phyloP scores from a whole-genome alignment of 1,140 invertebrate species.

The Cydia splendana region DNA sequence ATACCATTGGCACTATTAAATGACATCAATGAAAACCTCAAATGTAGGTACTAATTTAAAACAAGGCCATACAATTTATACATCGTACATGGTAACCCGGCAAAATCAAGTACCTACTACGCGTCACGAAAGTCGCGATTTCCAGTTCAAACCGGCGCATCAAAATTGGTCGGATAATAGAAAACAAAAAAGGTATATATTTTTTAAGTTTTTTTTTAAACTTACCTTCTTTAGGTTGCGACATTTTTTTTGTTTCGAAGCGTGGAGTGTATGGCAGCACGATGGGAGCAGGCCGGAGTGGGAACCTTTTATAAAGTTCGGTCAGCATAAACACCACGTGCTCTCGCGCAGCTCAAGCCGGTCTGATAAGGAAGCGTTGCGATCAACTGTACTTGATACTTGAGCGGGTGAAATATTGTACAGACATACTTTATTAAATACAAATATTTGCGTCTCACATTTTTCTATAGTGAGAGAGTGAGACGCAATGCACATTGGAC shows the following conservation, averaged over 20 bases:
- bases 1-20: slow-evolving; percentile 8
- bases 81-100: slow-evolving; percentile 34
- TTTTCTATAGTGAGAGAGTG: no score
- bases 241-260: slow-evolving; percentile 55
- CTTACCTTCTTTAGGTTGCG: slow-evolving; percentile 67
- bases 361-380: slow-evolving; percentile 25
- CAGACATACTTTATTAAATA: no score
- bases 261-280: slow-evolving; percentile 23
- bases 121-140: not conserved
- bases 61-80: slow-evolving; percentile 40
- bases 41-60: slow-evolving; percentile 32
- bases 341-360: slow-evolving; percentile 38
- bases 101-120: slow-evolving; percentile 20
- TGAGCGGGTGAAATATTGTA: not conserved
- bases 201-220: slow-evolving; percentile 12
- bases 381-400: slow-evolving; percentile 10
- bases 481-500: no score
- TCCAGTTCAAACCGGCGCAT: slow-evolving; percentile 14
- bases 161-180: slow-evolving; percentile 44
- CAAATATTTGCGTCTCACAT: no score
- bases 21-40: slow-evolving; percentile 8
- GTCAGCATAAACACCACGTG: slow-evolving; percentile 62
- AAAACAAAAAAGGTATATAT: not conserved
- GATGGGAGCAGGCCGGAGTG: slow-evolving; percentile 32
- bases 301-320: slow-evolving; percentile 72